Conservation (phyloP, 2,797 vertebrate species). For the Streptopelia turtur region DNA sequence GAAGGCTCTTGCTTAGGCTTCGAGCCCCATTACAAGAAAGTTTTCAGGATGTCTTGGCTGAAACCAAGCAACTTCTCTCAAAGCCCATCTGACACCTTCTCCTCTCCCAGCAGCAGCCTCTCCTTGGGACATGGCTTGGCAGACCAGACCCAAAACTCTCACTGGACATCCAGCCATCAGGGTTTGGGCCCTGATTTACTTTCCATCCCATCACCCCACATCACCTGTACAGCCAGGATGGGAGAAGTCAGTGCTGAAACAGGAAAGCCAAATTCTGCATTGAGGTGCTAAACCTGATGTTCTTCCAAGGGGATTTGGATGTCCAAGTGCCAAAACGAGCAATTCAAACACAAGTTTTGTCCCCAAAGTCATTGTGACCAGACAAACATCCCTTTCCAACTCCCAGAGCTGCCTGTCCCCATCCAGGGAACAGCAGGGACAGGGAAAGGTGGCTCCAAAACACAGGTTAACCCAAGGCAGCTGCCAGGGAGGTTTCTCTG, state of each 20-base stretch:
- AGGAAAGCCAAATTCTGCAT: background rate
- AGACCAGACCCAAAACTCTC: background rate
- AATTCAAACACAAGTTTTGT: background rate
- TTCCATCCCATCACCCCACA: background rate
- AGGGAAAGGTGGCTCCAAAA: background rate
- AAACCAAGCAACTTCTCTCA: background rate
- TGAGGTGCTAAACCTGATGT: background rate
- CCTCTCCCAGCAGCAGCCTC: background rate
- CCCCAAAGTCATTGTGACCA: background rate
- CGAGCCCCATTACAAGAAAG: background rate
- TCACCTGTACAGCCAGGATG: fast-evolving
- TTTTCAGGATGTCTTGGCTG: background rate
- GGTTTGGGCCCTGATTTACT: background rate
- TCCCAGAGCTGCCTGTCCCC: background rate
- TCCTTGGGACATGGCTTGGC: fast-evolving
- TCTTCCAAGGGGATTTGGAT: background rate
- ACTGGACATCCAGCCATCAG: background rate
- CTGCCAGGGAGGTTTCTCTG: background rate
- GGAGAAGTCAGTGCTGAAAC: background rate
- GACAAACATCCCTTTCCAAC: background rate
- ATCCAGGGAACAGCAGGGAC: background rate
- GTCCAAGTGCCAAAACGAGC: background rate
- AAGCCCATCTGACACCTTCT: background rate
- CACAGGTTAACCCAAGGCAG: background rate
- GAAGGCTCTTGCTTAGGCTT: background rate